Evolutionary conservation across 2,888 invertebrate genomes (phyloP), one percentile per base, ranked within the genome.

Genomic region (Minunthozetes semirufus): DNA sequence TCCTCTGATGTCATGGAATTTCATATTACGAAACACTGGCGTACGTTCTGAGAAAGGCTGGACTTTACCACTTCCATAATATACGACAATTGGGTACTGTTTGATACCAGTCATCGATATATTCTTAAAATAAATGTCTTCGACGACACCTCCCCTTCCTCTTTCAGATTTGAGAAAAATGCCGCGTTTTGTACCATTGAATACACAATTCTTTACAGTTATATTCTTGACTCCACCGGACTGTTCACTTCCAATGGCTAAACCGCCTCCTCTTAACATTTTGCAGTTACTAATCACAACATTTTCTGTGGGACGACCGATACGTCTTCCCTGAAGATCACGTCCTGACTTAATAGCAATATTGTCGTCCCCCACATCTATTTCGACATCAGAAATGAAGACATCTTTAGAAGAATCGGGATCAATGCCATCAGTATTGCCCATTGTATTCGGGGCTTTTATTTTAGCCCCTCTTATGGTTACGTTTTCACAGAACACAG

Each of bases 301-400:
- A 33, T 70, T 70, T 33, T 70, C 70, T 42, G 70, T 70, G n/a
- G 70, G 70, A 1, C 70, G 70, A 5, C 48, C 48, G 25, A 70
- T 38, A 2, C 48, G 19, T 22, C 38, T 42, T 1, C 46, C 70
- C 48, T 70, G 70, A 42, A 19, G 46, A 15, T 70, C 70, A 1
- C 48, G 42, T 1, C 70, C 70, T 6, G 70, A 70, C n/a, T 70
- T 70, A 25, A 70, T 70, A 42, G 70, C 70, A 42, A 70, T 70
- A 13, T 42, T 42, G n/a, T 70, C 70, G 38, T 70, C 70, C 13
- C 70, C 70, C 5, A 42, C 38, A 42, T 70, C 13, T 1, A 38
- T 1, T 4, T 9, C 8, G 9, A 29, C 15, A 11, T 48, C 42
- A 6, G 70, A 70, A 13, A 70, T 70, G 13, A 15, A 6, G 8